Conservation (phyloP, 2,888 invertebrate species). For the Dryadula phaetusa region DNA sequence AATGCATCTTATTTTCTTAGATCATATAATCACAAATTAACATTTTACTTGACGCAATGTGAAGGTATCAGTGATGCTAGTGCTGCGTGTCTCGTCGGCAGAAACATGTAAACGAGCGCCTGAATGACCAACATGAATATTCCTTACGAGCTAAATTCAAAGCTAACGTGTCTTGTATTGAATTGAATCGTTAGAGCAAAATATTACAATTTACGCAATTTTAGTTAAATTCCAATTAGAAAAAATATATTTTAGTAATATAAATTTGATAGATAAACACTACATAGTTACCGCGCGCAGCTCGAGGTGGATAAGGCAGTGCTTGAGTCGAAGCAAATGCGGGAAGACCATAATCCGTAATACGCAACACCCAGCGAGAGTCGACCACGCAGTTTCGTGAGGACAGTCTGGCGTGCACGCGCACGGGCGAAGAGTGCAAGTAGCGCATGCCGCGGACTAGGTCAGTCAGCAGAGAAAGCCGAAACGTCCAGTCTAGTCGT, state of each 20-base stretch:
- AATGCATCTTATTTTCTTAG: too few species aligned
- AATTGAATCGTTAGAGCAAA: neutral
- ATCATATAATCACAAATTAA: too few species aligned
- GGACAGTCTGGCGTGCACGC: conserved; percentile 93
- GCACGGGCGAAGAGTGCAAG: conserved; percentile 92
- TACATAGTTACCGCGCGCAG: conserved; percentile 86
- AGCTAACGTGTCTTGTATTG: neutral
- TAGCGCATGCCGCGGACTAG: conserved; percentile 96
- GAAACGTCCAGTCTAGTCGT: conserved; percentile 97
- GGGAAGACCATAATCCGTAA: conserved; percentile 95
- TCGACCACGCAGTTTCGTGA: conserved; percentile 97
- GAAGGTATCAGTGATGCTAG: too few species aligned
- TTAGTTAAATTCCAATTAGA: too few species aligned
- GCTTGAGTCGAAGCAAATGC: conserved; percentile 90
- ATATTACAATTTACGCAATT: too few species aligned
- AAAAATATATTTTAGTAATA: too few species aligned
- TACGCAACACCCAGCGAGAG: conserved; percentile 97
- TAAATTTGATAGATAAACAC: too few species aligned
- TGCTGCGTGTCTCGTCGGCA: neutral
- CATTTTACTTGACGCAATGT: too few species aligned
- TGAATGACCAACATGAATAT: neutral
- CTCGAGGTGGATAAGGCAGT: conserved; percentile 84
- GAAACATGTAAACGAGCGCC: neutral
- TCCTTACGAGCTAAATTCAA: neutral
- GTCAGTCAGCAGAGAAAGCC: conserved; percentile 95